These are phyloP conservation scores for Melanerpes aurifrons DNA, from an alignment of 2,113 vertebrate species.

Conservation along the genomic window DNA sequence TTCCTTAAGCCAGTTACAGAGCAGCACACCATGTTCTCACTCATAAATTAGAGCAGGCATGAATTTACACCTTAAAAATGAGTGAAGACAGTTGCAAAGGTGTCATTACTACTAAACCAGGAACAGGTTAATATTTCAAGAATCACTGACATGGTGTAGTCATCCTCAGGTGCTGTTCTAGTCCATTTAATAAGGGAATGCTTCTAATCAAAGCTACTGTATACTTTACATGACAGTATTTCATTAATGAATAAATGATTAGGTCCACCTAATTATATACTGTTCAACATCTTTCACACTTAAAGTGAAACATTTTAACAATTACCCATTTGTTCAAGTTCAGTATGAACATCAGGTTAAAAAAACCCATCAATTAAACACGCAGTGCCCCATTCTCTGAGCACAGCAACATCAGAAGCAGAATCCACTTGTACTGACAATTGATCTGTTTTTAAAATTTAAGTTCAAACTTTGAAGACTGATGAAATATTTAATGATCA, in stretches of 20 bases:
- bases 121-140: neutral
- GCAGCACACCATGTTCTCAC: neutral
- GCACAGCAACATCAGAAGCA: neutral
- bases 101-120: neutral
- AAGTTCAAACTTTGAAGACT: constrained; percentile 58
- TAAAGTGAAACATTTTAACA: neutral
- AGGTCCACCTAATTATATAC: neutral
- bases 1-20: neutral
- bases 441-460: constrained; percentile 63
- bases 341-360: neutral
- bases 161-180: neutral
- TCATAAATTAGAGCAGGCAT: neutral
- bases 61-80: neutral
- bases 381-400: neutral
- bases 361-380: neutral
- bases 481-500: constrained; percentile 63
- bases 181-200: neutral
- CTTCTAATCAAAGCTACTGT: neutral
- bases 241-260: neutral
- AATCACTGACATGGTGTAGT: neutral
- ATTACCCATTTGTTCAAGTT: neutral
- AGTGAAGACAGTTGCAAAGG: neutral
- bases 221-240: neutral
- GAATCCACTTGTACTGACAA: neutral
- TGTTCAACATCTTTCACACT: neutral